phyloP scores from a whole-genome alignment of 2,113 vertebrate species.

The Pandion haliaetus region DNA sequence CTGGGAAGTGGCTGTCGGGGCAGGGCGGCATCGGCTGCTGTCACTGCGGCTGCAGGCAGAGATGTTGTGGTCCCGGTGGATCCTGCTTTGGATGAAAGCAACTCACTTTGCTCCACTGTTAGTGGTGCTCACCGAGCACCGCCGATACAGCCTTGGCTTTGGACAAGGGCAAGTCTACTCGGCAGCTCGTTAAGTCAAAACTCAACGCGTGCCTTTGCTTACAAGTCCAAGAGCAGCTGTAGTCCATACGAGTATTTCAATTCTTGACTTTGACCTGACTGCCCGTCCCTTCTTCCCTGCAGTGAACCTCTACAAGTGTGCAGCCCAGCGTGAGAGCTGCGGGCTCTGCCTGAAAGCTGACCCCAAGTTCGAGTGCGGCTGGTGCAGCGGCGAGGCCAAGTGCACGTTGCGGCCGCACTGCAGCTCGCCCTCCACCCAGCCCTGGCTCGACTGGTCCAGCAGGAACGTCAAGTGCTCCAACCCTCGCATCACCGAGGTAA shows the following conservation, averaged over 20 bases:
- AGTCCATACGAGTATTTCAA: fast-evolving
- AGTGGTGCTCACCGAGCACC: not conserved
- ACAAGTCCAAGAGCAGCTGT: fast-evolving
- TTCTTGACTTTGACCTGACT: fast-evolving
- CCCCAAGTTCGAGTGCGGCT: conserved; percentile 94
- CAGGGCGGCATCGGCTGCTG: not conserved
- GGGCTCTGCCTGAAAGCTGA: conserved; percentile 95
- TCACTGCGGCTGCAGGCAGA: not conserved
- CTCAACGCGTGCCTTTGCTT: fast-evolving
- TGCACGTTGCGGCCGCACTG: conserved; percentile 90
- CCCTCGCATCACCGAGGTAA: conserved; percentile 96
- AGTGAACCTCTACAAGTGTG: conserved; percentile 98
- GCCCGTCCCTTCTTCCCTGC: not conserved
- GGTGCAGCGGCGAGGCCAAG: conserved; percentile 88
- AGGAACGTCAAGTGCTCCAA: conserved; percentile 95
- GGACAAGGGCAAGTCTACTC: not conserved
- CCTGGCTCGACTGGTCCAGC: conserved; percentile 92
- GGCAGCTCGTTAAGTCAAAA: fast-evolving
- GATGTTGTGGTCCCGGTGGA: fast-evolving
- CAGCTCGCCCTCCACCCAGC: conserved; percentile 71
- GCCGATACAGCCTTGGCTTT: not conserved
- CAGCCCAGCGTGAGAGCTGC: conserved; percentile 95
- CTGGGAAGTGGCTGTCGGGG: not conserved
- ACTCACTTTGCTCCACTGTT: not conserved
- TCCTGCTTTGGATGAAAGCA: not conserved